Base-by-base conservation (phyloP, 92 coral and sea anemone species). In the Pocillopora grandis region DNA sequence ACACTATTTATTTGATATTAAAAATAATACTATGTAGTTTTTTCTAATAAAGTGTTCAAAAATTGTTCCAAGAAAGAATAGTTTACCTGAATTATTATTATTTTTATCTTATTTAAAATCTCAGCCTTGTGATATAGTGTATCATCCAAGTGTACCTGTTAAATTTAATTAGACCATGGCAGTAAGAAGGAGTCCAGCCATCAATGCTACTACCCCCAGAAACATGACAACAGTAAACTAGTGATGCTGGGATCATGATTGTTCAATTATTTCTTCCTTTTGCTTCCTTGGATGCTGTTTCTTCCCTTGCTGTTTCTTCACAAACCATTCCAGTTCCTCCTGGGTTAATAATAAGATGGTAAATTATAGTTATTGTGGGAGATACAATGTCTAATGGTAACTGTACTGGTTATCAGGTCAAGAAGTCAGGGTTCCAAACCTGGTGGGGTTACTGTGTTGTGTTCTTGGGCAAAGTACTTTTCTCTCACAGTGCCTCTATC, bases 301-400 rank as follows among this genome's bases (percentile, higher is more conserved):
- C 78, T 92, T 93, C 23, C 99, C 99, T 37, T 89, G 90, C 76
- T 89, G 95, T 62, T 87, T 95, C 82, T 98, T 83, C 84, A 92
- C 99, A 88, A 86, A 96, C 85, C 87, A 82, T 84, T 94, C 98
- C 31, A 96, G 83, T 83, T 96, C 99, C 69, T 94, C 99, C 99
- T 96, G 71, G 14, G 19, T 61, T 42, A 35, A 2, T 73, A 14
- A 23, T 42, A 56, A 56, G 71, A 18, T 18, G n/a, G n/a, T 21
- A 58, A 27, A 27, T 27, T 27, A 27, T 27, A 27, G 31, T 27
- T 27, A 27, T 27, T 27, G 31, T 27, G 31, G 31, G 31, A 27
- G 31, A 27, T 1, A 27, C 31, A 27, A 27, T 27, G 31, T 27
- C 31, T 27, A 27, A 27, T 27, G 31, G 31, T 27, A 61, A 13